A percentile compares a stretch with the other conserved stretches of the same genome.
phyloP scores from a whole-genome alignment of 2,113 vertebrate genomes.

The Sardina pilchardus region DNA sequence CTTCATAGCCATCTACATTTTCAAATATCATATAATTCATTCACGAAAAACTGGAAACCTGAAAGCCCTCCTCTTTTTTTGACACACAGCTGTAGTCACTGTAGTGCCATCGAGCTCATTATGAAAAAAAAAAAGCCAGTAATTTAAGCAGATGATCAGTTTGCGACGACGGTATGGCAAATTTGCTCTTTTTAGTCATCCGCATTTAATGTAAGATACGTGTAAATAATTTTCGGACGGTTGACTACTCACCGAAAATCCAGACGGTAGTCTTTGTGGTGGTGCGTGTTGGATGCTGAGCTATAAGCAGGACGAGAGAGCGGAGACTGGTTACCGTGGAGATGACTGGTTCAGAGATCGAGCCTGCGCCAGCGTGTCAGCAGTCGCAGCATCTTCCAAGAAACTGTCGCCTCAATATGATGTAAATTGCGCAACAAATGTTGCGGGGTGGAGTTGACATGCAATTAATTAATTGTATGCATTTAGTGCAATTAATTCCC shows the following conservation, averaged over 20 bases:
- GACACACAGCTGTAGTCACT: not conserved
- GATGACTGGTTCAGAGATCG: conserved; percentile 36
- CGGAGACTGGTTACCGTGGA: conserved; percentile 46
- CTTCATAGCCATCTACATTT: not conserved
- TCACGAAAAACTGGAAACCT: not conserved
- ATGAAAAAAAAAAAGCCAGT: not conserved
- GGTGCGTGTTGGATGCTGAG: not conserved
- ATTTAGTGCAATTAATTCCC: not conserved
- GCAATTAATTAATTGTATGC: conserved; percentile 7
- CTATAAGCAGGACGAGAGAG: conserved; percentile 17
- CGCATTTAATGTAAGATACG: not conserved
- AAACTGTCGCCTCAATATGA: conserved; percentile 43
- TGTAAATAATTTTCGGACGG: not conserved
- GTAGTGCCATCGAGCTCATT: not conserved
- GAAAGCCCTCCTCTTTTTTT: not conserved
- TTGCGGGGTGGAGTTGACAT: not conserved
- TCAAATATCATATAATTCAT: not conserved
- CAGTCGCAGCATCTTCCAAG: not conserved
- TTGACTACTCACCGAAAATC: not conserved
- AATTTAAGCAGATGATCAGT: not conserved
- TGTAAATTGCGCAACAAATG: conserved; percentile 29
- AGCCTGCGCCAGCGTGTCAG: conserved; percentile 30
- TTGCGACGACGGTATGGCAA: not conserved
- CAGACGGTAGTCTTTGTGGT: not conserved
- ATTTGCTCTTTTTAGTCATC: not conserved